phyloP scores from a whole-genome alignment of 2,797 vertebrate species.

The Rhinichthys osculus region DNA sequence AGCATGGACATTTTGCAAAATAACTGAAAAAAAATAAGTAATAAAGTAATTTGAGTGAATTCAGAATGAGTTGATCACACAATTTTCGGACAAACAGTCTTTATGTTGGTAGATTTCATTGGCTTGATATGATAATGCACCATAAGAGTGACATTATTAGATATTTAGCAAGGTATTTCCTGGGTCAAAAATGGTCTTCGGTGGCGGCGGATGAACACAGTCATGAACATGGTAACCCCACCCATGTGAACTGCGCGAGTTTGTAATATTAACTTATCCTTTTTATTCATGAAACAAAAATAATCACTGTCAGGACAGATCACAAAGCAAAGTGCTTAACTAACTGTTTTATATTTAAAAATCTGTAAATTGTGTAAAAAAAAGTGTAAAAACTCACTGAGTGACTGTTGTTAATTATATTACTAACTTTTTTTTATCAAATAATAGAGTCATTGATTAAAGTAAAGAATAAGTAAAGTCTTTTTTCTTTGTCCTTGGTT shows the following conservation, averaged over 20 bases:
- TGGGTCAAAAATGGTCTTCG: background rate
- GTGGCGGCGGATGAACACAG: too few relatives aligned
- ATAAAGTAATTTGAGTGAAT: background rate
- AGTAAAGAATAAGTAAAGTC: too few relatives aligned
- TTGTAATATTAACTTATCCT: background rate
- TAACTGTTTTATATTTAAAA: too few relatives aligned
- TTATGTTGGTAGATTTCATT: background rate
- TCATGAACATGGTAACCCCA: too few relatives aligned
- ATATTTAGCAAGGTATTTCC: background rate
- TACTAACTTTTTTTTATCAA: too few relatives aligned
- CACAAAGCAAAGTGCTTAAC: background rate
- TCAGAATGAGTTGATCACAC: background rate
- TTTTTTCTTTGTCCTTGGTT: too few relatives aligned
- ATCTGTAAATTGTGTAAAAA: background rate
- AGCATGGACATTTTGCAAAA: background rate
- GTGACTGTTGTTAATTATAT: too few relatives aligned
- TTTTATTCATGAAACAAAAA: background rate
- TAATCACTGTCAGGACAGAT: background rate
- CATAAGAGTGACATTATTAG: background rate
- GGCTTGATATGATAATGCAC: background rate
- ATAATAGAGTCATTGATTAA: too few relatives aligned
- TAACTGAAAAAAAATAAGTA: background rate
- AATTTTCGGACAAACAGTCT: background rate
- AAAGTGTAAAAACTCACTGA: too few relatives aligned
- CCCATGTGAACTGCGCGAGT: too few relatives aligned